Evolutionary conservation across 92 coral and sea anemone species (phyloP), one percentile per base, ranked within the genome.

Genomic region (Plumapathes pennacea): DNA sequence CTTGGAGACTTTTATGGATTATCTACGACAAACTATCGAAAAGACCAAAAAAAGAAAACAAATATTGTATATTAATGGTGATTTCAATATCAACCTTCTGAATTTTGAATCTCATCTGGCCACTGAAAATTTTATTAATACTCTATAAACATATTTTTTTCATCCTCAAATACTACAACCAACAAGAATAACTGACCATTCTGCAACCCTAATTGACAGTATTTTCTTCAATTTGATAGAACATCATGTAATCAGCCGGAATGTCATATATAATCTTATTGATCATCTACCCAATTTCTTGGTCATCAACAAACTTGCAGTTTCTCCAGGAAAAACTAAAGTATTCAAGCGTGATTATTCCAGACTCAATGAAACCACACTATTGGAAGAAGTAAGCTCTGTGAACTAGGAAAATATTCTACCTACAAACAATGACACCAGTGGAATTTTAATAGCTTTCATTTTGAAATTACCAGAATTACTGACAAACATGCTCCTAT

Each of bases 161-260:
- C 46, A 56, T 47, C 76, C 77, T 34, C 76, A 80, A 40, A 80
- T 80, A 25, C 68, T 72, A 23, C 60, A 80, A 56, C 87, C 87
- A 7, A 72, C 81, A 28, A 80, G 81, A 66, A 64, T 57, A 57
- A 66, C 68, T 56, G 22, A 55, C 22, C 74, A 27, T 57, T 64
- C 82, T 32, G 82, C 74, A 32, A 64, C 82, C 29, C 50, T 75
- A 54, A 63, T 51, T 11, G 64, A 62, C 14, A 53, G 41, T 25
- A 72, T 72, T 4, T 80, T 80, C 26, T 77, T 77, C 27, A 77
- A 77, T 46, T 77, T 65, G 0, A 14, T 65, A 0, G 85, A 77
- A 36, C 73, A 80, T 41, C 67, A 52, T 36, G 60, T 72, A 41
- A 69, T 75, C 22, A 75, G 83, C 69, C 83, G 89, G 10, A 82